Evolutionary conservation across 2,888 invertebrate genomes (phyloP), one percentile per base, ranked within the genome.

Genomic region (Hypomecis atomaria): DNA sequence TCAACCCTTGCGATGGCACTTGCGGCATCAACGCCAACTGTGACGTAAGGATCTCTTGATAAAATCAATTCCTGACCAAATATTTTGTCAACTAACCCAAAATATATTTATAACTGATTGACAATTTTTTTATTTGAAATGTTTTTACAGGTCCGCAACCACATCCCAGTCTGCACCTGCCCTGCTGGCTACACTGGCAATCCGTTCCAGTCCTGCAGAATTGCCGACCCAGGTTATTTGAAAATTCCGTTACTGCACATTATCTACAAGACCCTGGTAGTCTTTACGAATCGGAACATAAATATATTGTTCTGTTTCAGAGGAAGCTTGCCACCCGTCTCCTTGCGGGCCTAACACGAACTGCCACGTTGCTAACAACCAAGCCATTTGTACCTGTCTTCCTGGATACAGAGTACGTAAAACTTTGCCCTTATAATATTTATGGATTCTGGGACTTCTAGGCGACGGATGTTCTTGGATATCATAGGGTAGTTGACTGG

Each of bases 301-400:
- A 23, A 44, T 37, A 11, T 62, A 52, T 54, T 42, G 34, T 59
- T 34, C 13, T 71, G 5, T 73, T 80, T 76, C 86, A 97, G 97
- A 96, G 91, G 97, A 97, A 79, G 94, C 96, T 48, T 97, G 97
- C 82, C 95, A 96, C 78, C 97, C 96, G 10, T 96, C 95, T 67
- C 97, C 97, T 0, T 97, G 97, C 73, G 97, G 97, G 6, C 77
- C 81, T 45, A 97, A 97, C 86, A 97, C 97, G 0, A 95, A 96
- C 57, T 97, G 97, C 83, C 96, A 96, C 79, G 96, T 96, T 8
- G 90, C 95, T 48, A 96, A 96, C 81, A 94, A 94, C 71, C 94
- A 96, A 13, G 96, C 97, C 0, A 95, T 96, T 8, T 98, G 98
- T 79, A 95, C 95, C 55, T 98, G 97, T 76, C 86, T 95, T 54